A percentile compares a stretch with the other conserved stretches of the same genome.
Conservation (phyloP, 2,888 invertebrate genomes). For the Steromphala cineraria region DNA sequence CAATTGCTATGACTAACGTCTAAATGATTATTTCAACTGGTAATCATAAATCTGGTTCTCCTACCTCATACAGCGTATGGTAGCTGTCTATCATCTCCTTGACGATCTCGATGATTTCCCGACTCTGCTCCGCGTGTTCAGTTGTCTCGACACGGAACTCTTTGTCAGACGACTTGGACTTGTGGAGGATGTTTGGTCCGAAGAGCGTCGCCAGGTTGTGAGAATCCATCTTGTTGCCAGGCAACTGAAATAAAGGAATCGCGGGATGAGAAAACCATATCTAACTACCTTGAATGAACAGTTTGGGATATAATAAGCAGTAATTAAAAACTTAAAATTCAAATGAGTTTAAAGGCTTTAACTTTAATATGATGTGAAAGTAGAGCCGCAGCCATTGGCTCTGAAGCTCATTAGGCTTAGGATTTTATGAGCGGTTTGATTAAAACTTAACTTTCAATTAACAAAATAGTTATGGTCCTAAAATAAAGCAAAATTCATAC, state of each 20-base stretch:
- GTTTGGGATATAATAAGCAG: too few species aligned
- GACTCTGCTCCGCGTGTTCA: conserved; percentile 84
- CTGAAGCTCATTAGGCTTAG: too few species aligned
- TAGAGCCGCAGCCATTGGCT: too few species aligned
- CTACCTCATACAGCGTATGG: conserved; percentile 83
- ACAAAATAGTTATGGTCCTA: too few species aligned
- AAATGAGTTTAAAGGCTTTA: too few species aligned
- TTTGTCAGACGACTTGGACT: conserved; percentile 67
- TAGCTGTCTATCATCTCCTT: conserved; percentile 85
- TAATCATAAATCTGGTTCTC: conserved; percentile 2
- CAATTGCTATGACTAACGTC: too few species aligned
- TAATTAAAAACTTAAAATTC: too few species aligned
- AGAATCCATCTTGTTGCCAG: conserved; percentile 95
- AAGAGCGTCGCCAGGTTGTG: conserved; percentile 93
- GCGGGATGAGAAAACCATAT: background rate
- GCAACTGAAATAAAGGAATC: conserved; percentile 76
- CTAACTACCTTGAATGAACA: background rate
- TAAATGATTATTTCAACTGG: too few species aligned
- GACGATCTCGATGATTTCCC: conserved; percentile 93
- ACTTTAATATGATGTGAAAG: too few species aligned
- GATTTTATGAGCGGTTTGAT: too few species aligned
- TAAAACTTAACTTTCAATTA: too few species aligned
- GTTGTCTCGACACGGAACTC: conserved; percentile 75
- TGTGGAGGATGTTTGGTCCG: conserved; percentile 94
- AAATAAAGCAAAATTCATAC: too few species aligned